Base-by-base conservation (phyloP, 2,797 vertebrate species). In the Microctenopoma stevenorrisi region DNA sequence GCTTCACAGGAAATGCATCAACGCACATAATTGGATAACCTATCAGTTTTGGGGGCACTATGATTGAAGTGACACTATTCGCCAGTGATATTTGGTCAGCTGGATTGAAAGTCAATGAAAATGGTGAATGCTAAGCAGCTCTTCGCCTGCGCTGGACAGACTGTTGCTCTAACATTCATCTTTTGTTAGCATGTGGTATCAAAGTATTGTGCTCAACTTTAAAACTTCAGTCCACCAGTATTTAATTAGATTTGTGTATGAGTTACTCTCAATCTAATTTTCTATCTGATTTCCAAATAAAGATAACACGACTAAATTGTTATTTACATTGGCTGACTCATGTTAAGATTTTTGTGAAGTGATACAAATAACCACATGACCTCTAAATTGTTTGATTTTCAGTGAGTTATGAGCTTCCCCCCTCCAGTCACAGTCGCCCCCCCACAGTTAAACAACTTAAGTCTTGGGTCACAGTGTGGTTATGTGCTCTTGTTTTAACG, bases 1-100 rank as follows among this genome's bases (percentile, higher is more conserved):
- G 83, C 86, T 78, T 87, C 85, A 87, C 85, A 91, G 88, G 81
- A 89, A 90, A 91, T 84, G 87, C 88, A 88, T 86, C 86, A 82
- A 71, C 59, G 64, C 76, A 85, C 82, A 88, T 88, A 89, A 90
- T 87, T 86, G 89, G 85, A 88, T 89, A 83, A 84, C 86, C 85
- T 86, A 88, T 90, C 87, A 84, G 84, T 85, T 88, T 89, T 87
- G 65, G 57, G 82, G 83, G 57, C 76, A 68, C 64, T 3, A 46
- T 88, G 87, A 92, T 91, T 87, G 85, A 86, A 90, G 79, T 81
- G 85, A 86, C 84, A 83, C 81, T 82, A 81, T 90, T 87, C 87
- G 77, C 80, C 47, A 50, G 72, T 74, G 71, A 85, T 86, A 87
- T 89, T 90, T 88, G 86, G 78, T 89, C 83, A 84, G 79, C 49